Evolutionary conservation across 2,113 vertebrate species (phyloP), one percentile per base, ranked within the genome.

Genomic region (Micronycteris hirsuta): DNA sequence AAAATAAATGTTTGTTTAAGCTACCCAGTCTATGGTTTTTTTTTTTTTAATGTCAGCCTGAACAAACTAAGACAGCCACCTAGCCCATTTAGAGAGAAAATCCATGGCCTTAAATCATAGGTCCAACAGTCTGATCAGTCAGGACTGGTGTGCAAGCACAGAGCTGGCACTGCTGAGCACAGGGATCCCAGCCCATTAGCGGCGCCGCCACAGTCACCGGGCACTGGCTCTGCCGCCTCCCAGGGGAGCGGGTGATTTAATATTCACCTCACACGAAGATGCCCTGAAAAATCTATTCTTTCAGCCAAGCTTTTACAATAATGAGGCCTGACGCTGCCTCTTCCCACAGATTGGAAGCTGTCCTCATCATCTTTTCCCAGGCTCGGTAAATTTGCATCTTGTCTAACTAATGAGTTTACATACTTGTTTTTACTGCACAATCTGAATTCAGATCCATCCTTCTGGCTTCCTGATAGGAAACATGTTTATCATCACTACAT

Each of bases 321-420:
- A 89, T 8, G 28, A 93, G 45, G 91, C 83, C 98, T 76, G 98
- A 97, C 95, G 92, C 98, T 4, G 96, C 97, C 70, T 98, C 95
- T 94, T 67, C 97, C 96, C 49, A 38, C 98, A 98, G 95, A 97
- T 95, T 28, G 31, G 97, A 98, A 91, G 97, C 97, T 7, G 93
- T 90, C 31, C 93, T 97, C 71, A 97, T 98, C 70, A 38, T 98
- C 96, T 98, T 98, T 94, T 88, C 97, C 65, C 63, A 95, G 96
- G 96, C 90, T 98, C 95, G 96, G 97, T 61, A 97, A 98, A 93
- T 98, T 93, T 96, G 97, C 86, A 73, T 97, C 97, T 33, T 97
- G 98, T 38, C 83, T 97, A 28, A 97, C 65, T 94, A 92, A 80
- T 61, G 58, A 96, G 83, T 52, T 94, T 67, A 87, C 87, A n/a